These are phyloP conservation scores for Gasterosteus aculeatus DNA, from an alignment of 2,113 vertebrate genomes.

Conservation along the genomic window DNA sequence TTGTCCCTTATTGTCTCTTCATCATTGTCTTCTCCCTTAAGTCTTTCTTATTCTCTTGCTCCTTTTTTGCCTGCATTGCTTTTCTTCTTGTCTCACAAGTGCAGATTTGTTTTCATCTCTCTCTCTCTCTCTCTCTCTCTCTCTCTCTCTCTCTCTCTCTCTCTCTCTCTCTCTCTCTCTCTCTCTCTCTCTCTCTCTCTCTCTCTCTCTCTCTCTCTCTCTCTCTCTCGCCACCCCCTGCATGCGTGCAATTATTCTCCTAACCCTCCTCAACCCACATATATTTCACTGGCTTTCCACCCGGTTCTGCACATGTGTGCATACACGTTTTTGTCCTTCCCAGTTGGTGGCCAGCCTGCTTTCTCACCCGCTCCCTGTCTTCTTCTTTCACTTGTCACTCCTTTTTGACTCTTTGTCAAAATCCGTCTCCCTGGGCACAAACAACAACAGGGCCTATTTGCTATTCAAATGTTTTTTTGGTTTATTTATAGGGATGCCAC, in stretches of 20 bases:
- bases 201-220: too few species aligned
- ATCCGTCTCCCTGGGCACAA: slow-evolving; percentile 17
- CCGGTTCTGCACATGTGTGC: not conserved
- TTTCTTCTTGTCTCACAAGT: slow-evolving; percentile 14
- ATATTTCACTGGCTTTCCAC: slow-evolving; percentile 3
- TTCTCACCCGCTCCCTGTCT: not conserved
- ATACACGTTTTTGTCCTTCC: slow-evolving; percentile 5
- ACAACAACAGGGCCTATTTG: slow-evolving; percentile 48
- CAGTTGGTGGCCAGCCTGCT: slow-evolving; percentile 21
- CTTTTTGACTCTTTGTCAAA: slow-evolving; percentile 50
- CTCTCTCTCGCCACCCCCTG: not conserved
- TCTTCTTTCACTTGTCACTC: slow-evolving; percentile 33
- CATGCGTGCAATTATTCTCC: slow-evolving; percentile 28
- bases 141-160: not conserved
- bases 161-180: not conserved
- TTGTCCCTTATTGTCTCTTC: slow-evolving; percentile 50
- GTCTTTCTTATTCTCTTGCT: slow-evolving; percentile 25
- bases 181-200: not conserved
- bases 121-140: too few species aligned
- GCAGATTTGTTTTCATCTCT: not conserved
- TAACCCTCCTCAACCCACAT: slow-evolving; percentile 5
- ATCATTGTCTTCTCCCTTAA: slow-evolving; percentile 47
- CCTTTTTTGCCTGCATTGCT: not conserved
- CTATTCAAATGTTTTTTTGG: slow-evolving; percentile 56
- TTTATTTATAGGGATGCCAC: slow-evolving; percentile 15